Base-by-base conservation (phyloP, 1,140 invertebrate species). In the Tachypleus tridentatus region DNA sequence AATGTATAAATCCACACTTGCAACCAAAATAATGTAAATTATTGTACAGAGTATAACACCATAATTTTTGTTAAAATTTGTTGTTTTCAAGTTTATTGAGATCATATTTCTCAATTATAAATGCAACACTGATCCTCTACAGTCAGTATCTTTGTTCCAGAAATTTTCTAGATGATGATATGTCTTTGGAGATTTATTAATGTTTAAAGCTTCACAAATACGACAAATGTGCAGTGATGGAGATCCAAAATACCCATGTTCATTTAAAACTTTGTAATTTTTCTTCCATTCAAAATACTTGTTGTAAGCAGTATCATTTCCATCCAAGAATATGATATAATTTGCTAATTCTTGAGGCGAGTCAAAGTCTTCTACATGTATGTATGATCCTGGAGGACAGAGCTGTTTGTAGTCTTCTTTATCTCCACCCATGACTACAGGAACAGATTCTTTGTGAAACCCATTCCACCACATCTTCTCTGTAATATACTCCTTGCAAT, bases 221-320 rank as follows among this genome's bases (percentile, higher is more conserved):
- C 70, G 69, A 60, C 74, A 76, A 57, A 74, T 64, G 61, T 76
- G 74, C 60, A 67, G 64, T 5, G 70, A 70, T 3, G 74, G 70
- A 3, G 80, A 80, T 3, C 82, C 79, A 72, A 86, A 87, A 72
- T 87, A 87, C 0, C 85, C 85, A 72, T 87, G 85, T 72, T 87
- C 85, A 61, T 76, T 76, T 0, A 70, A 29, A 3, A 75, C 70
- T 9, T 69, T 61, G 59, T 64, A 76, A 0, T 70, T 4, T 4
- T 60, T 53, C 29, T 68, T 62, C 69, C 69, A 70, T 4, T 56
- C 62, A 48, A 66, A 66, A 47, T 61, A 69, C 1, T 56, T 54
- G 50, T 72, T 75, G 64, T 74, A 76, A 9, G 65, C 67, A 5
- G 56, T 59, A 9, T 70, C 64, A 53, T 72, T 72, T 4, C 56